Evolutionary conservation across 1,140 invertebrate species (phyloP), one percentile per base, ranked within the genome.

Genomic region (Drosophila nebulosa): DNA sequence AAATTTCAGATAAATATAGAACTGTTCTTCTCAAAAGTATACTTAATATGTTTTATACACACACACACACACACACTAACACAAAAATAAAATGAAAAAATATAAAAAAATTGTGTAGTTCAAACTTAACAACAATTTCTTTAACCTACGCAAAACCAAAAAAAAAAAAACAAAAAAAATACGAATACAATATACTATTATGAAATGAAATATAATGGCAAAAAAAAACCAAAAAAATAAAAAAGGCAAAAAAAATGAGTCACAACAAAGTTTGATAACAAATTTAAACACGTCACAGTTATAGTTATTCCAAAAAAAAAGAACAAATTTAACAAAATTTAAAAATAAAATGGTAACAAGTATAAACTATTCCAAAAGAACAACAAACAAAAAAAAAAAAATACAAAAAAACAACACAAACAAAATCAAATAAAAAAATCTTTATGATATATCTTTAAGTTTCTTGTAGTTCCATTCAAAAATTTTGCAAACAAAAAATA

Each of bases 61-160:
- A 12, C 24, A 30, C 7, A 18, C 14, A 27, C 2, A 32, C 3
- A 55, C 14, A 14, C 6, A 55, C 26, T 7, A 26, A n/a, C 21
- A 21, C 39, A 21, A 7, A 46, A 18, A 42, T 18, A 18, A 46
- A 21, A 0, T 30, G 3, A 42, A 16, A 42, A 42, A 42, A 2
- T 2, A 6, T 16, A 42, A 42, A 6, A 53, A 53, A 53, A 4
- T 30, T 53, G 14, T 30, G 26, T 55, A 32, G 26, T 55, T 32
- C 27, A 32, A 18, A 55, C 27, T 55, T 32, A 46, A 55, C 26
- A 55, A 55, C 26, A 55, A 55, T 55, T 55, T 32, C 52, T 32
- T 55, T 6, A 55, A 30, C 26, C 26, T 55, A 55, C 30, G 24
- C 26, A 27, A 55, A 55, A 55, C 21, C 10, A 52, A 24, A 51